Evolutionary conservation across 1,140 invertebrate genomes (phyloP).

Genomic region (Dreissena rostriformis): DNA sequence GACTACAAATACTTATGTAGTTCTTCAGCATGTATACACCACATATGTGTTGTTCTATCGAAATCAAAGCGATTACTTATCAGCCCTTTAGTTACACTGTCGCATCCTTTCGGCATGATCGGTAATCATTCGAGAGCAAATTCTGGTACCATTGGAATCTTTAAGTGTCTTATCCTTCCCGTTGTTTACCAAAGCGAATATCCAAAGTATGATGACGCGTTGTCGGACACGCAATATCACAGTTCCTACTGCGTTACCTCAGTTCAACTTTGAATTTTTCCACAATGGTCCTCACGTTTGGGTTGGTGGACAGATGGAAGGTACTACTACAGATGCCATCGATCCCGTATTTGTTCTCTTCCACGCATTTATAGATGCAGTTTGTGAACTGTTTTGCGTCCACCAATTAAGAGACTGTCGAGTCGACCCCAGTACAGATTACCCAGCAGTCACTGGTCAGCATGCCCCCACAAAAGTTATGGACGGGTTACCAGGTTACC

Average conservation of each 20-base stretch:
- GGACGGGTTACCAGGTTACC: slow-evolving; percentile 8
- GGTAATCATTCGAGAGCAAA: too few relatives aligned
- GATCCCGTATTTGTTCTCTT: slow-evolving; percentile 80
- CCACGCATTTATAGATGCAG: slow-evolving; percentile 79
- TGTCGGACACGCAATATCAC: slow-evolving; percentile 7
- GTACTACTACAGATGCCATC: slow-evolving; percentile 70
- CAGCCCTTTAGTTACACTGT: too few relatives aligned
- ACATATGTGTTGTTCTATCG: too few relatives aligned
- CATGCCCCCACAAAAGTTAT: background rate
- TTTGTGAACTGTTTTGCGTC: slow-evolving; percentile 66
- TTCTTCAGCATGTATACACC: too few relatives aligned
- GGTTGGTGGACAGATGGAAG: slow-evolving; percentile 70
- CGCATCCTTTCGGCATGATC: too few relatives aligned
- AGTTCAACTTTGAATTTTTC: slow-evolving; percentile 63
- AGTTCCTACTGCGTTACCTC: slow-evolving; percentile 27
- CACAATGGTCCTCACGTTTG: slow-evolving; percentile 68
- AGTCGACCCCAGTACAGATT: slow-evolving; percentile 23
- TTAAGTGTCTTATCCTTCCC: too few relatives aligned
- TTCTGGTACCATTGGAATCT: too few relatives aligned
- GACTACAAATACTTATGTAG: too few relatives aligned
- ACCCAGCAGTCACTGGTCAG: background rate
- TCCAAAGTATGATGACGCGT: slow-evolving; percentile 17
- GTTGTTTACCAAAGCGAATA: background rate
- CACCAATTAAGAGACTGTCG: background rate
- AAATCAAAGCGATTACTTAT: too few relatives aligned